Base-by-base conservation (phyloP, 2,888 invertebrate genomes). In the Apamea crenata region DNA sequence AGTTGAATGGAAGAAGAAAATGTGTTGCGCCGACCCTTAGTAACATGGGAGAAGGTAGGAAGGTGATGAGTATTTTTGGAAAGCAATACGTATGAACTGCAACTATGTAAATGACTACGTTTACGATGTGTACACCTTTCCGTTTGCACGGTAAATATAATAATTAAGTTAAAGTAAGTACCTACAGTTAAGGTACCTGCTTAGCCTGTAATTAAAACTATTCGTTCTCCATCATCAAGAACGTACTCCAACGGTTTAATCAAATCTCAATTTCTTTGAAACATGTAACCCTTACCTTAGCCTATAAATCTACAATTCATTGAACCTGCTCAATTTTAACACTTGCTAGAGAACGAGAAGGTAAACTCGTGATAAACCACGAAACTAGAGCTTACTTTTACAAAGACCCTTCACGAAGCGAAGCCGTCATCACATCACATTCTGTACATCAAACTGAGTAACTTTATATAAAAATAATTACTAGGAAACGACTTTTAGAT, bases 201-300 rank as follows among this genome's bases (percentile, higher is more conserved):
- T 68, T 65, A 59, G 40, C 16, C 40, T 80, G 4, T 32, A 70
- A n/a, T 61, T n/a, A 32, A 61, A 67, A 32, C 14, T 14, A 47
- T 12, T 65, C 7, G 56, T 59, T 47, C 69, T n/a, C 67, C 56
- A 44, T 70, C 50, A 77, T 71, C 29, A 59, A 32, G 21, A 61
- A 78, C 59, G 75, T 44, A 56, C 50, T 63, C 36, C 36, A 63
- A 74, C 32, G 7, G 68, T 77, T 79, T 67, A 70, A 82, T 78
- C 8, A 75, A 84, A 84, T 75, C 53, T 80, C 80, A 75, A 83
- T 80, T 77, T 36, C 63, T 56, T 14, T 6, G 18, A 65, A 88
- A 83, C 75, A 59, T 87, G 77, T 77, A 73, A 81, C 67, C 78
- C 70, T 63, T 78, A 79, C 79, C 70, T 86, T 66, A 68, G 25